phyloP scores from a whole-genome alignment of 2,113 vertebrate genomes.

The Gymnobelideus leadbeateri region DNA sequence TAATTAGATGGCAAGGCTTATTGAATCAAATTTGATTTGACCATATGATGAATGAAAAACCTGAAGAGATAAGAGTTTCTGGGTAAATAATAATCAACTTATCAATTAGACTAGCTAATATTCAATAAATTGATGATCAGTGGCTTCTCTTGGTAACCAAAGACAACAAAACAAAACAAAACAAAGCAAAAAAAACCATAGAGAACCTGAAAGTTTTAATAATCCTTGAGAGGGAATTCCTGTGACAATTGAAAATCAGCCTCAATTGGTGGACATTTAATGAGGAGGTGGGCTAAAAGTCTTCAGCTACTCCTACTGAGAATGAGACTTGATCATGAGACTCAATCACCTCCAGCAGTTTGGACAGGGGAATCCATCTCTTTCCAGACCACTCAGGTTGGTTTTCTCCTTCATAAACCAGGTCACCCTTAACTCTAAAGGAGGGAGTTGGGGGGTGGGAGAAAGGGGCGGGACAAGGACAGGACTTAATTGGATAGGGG shows the following conservation, averaged over 20 bases:
- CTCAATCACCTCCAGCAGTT: not conserved
- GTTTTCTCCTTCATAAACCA: not conserved
- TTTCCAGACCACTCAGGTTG: not conserved
- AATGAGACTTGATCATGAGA: not conserved
- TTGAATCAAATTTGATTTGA: not conserved
- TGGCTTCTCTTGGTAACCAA: not conserved
- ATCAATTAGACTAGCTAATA: not conserved
- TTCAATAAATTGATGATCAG: not conserved
- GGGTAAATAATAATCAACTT: not conserved
- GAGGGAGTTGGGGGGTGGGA: no score
- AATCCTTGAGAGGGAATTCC: not conserved
- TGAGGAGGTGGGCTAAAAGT: not conserved
- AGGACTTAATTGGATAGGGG: not conserved
- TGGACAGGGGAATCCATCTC: not conserved
- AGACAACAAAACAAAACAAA: no score
- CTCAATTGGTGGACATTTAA: not conserved
- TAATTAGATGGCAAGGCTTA: not conserved
- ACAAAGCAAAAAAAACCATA: not conserved
- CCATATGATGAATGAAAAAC: not conserved
- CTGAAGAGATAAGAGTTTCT: not conserved
- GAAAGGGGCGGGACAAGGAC: not conserved
- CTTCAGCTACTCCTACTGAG: not conserved
- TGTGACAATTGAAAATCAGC: not conserved
- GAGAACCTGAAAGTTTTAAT: not conserved
- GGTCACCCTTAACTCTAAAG: no score